These are phyloP conservation scores for Poecilia wingei DNA, from an alignment of 2,797 vertebrate species.

Conservation along the genomic window DNA sequence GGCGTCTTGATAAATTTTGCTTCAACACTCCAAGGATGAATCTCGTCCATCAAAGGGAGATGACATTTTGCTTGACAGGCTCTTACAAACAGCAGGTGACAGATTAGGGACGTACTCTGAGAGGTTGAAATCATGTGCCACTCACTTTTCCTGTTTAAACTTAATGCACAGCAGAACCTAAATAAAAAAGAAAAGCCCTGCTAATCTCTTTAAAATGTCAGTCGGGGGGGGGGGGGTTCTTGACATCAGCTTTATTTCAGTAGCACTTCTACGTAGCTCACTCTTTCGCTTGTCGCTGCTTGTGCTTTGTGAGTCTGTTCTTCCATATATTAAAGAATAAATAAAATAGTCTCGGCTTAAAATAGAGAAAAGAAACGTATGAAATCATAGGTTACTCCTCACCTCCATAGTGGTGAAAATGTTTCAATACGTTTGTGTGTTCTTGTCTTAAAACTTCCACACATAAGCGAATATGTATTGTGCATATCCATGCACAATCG, in stretches of 20 bases:
- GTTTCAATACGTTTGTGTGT: conserved; percentile 47
- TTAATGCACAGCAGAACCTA: conserved; percentile 16
- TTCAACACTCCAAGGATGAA: conserved; percentile 34
- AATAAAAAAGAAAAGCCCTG: conserved; percentile 1
- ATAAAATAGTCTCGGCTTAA: conserved; percentile 45
- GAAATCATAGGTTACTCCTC: conserved; percentile 30
- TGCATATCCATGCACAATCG: conserved; percentile 14
- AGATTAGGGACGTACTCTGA: conserved; percentile 33
- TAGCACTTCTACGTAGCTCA: conserved; percentile 4
- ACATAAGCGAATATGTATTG: conserved; percentile 8
- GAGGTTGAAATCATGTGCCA: conserved; percentile 26
- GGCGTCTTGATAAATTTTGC: conserved; percentile 36
- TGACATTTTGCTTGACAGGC: conserved; percentile 20
- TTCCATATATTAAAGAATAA: conserved; percentile 25
- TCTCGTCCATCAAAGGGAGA: conserved; percentile 48
- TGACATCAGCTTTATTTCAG: conserved; percentile 5
- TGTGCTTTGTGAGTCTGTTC: conserved; percentile 22
- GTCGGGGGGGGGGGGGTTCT: background rate
- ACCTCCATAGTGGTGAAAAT: conserved; percentile 55
- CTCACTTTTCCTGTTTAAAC: conserved; percentile 30
- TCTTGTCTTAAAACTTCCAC: conserved; percentile 71
- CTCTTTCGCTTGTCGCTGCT: conserved; percentile 13
- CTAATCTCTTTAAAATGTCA: conserved; percentile 31
- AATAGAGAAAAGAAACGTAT: conserved; percentile 29
- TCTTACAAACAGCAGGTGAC: conserved; percentile 34